Evolutionary conservation across 2,113 vertebrate species (phyloP).

Genomic region (Illadopsis cleaveri): DNA sequence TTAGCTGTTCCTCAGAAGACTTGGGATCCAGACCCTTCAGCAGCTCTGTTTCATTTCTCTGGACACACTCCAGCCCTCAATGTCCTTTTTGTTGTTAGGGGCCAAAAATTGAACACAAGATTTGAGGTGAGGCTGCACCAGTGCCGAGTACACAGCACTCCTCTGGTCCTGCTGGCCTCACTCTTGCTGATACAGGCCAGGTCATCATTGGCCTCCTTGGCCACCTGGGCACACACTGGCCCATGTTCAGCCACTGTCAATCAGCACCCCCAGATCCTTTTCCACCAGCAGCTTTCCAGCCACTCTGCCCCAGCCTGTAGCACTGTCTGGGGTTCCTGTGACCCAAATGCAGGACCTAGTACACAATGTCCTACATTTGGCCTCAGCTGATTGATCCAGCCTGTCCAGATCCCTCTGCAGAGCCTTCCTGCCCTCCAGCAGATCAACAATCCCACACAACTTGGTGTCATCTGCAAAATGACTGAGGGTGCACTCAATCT

Average conservation of each 20-base stretch:
- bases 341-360: background rate
- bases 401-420: background rate
- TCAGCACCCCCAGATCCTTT: background rate
- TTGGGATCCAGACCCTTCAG: background rate
- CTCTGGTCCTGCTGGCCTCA: background rate
- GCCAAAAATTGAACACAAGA: background rate
- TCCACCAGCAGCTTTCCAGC: background rate
- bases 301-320: background rate
- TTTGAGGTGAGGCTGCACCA: background rate
- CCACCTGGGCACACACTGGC: background rate
- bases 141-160: background rate
- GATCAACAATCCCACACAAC: background rate
- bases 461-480: background rate
- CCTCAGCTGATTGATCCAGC: background rate
- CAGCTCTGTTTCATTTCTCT: background rate
- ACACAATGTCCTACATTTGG: background rate
- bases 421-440: background rate
- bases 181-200: background rate
- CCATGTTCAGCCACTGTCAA: background rate
- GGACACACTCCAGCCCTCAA: background rate
- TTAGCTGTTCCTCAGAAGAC: background rate
- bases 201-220: background rate
- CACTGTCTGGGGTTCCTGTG: background rate
- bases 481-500: rapidly evolving
- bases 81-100: background rate